Evolutionary conservation across 2,888 invertebrate species (phyloP).

Genomic region (Mermis nigrescens): DNA sequence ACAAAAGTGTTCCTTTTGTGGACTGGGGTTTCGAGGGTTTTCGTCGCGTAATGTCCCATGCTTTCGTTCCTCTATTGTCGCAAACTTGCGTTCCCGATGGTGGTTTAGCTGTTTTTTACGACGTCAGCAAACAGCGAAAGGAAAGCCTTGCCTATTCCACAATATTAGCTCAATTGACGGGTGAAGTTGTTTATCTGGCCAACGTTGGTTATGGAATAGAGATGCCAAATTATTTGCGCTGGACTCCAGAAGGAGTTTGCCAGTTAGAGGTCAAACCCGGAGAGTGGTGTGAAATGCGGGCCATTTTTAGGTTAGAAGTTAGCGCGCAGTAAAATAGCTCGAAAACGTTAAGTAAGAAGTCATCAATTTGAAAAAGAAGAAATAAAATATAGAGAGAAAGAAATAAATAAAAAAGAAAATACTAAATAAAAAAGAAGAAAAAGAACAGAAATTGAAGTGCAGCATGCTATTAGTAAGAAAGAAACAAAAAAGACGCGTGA

Average conservation of each 20-base stretch:
- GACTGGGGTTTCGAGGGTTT: conserved; percentile 7
- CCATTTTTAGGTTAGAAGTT: background rate
- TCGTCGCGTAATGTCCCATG: background rate
- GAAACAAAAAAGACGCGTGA: too few species aligned
- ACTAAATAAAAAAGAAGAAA: too few species aligned
- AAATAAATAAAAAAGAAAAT: too few species aligned
- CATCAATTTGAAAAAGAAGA: too few species aligned
- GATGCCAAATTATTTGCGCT: background rate
- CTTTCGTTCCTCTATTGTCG: background rate
- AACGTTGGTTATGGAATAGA: conserved; percentile 5
- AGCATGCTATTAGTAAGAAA: too few species aligned
- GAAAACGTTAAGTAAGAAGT: too few species aligned
- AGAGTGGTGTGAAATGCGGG: background rate
- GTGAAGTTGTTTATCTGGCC: background rate
- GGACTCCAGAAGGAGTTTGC: conserved; percentile 4
- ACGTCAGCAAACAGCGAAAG: background rate
- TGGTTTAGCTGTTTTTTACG: conserved; percentile 7
- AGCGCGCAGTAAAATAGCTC: too few species aligned
- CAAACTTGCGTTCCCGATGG: background rate
- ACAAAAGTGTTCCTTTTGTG: conserved; percentile 1
- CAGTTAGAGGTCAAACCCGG: background rate
- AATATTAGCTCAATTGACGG: background rate
- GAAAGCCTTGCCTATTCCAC: conserved; percentile 1
- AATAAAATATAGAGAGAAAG: too few species aligned
- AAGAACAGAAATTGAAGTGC: too few species aligned